A percentile compares a stretch with the other conserved stretches of the same genome.
Evolutionary conservation across 2,888 invertebrate species (phyloP).

Genomic region (Thereva unica): DNA sequence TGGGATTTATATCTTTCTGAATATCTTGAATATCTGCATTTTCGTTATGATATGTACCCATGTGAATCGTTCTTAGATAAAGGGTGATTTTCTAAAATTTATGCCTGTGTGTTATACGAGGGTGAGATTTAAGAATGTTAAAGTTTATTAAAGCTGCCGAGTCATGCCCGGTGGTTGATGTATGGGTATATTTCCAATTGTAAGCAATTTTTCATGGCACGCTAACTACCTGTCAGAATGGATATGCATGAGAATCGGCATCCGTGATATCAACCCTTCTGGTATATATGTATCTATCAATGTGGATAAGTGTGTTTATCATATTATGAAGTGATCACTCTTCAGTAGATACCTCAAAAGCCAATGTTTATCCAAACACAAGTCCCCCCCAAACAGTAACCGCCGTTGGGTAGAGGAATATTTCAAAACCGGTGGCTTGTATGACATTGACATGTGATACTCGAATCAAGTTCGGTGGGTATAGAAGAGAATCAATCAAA

Average conservation of each 20-base stretch:
- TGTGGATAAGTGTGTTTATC: no score
- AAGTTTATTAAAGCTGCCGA: neutral
- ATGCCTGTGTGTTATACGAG: conserved; percentile 1
- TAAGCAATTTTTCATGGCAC: neutral
- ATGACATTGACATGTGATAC: conserved; percentile 35
- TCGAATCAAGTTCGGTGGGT: neutral
- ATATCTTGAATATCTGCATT: conserved; percentile 19
- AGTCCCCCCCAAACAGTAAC: neutral
- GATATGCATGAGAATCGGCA: conserved; percentile 8
- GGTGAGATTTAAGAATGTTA: neutral
- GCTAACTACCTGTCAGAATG: conserved; percentile 14
- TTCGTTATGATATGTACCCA: conserved; percentile 14
- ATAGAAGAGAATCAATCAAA: conserved; percentile 26
- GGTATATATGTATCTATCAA: no score
- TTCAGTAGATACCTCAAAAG: conserved; percentile 26
- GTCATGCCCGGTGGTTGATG: neutral
- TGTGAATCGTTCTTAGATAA: neutral
- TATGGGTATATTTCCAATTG: neutral
- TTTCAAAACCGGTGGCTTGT: conserved; percentile 25
- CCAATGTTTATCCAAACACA: conserved; percentile 23
- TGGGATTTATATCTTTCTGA: conserved; percentile 30
- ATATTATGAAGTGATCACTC: conserved; percentile 28
- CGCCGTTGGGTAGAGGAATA: conserved; percentile 8
- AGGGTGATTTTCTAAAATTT: no score
- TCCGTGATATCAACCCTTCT: conserved; percentile 11